Evolutionary conservation across 2,113 vertebrate genomes (phyloP).

Genomic region (Rana temporaria): DNA sequence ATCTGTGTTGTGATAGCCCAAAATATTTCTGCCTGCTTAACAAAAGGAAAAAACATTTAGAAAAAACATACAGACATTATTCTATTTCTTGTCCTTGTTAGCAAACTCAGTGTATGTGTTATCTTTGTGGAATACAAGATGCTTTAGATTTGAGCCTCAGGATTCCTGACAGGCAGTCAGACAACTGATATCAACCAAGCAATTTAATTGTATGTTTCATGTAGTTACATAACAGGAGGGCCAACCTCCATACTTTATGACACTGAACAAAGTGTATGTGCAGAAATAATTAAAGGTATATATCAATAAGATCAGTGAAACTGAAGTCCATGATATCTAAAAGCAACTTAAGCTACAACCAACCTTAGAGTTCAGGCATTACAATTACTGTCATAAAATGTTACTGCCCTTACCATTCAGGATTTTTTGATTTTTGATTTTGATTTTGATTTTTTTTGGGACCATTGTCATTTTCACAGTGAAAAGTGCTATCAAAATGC

Average conservation of each 20-base stretch:
- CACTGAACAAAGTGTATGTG: conserved; percentile 37
- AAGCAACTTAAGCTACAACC: neutral
- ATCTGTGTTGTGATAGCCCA: too few relatives aligned
- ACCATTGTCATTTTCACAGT: too few relatives aligned
- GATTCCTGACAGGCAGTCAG: conserved; percentile 48
- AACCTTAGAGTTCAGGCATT: neutral
- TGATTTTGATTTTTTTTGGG: too few relatives aligned
- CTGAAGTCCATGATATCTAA: neutral
- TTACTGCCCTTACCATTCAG: too few relatives aligned
- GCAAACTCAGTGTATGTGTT: neutral
- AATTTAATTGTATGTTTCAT: conserved; percentile 51
- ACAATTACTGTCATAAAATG: neutral
- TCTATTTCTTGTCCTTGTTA: neutral
- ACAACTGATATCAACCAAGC: conserved; percentile 44
- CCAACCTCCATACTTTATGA: conserved; percentile 41
- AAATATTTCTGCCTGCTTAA: too few relatives aligned
- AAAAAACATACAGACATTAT: neutral
- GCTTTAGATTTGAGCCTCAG: conserved; percentile 15
- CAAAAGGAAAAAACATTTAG: too few relatives aligned
- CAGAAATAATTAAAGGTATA: conserved; percentile 53
- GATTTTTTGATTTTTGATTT: too few relatives aligned
- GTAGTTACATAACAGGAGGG: conserved; percentile 44
- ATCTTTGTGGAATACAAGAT: conserved; percentile 21
- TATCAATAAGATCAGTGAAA: conserved; percentile 18
- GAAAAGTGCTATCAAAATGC: too few relatives aligned